These are phyloP conservation scores for Tamandua tetradactyla DNA, from an alignment of 2,797 vertebrate species.

Conservation along the genomic window DNA sequence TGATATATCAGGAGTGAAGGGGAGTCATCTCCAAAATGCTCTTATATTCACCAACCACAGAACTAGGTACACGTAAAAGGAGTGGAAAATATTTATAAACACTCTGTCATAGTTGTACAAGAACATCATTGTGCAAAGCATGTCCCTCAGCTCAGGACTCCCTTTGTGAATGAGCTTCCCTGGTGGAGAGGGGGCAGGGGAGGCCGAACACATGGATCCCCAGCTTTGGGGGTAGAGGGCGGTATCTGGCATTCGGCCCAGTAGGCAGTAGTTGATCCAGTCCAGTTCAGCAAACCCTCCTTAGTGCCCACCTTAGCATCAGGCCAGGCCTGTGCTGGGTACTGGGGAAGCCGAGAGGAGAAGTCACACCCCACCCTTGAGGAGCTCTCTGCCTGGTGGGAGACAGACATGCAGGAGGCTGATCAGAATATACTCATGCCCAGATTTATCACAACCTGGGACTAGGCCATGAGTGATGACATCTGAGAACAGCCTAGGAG, in stretches of 20 bases:
- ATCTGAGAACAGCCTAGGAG: not conserved
- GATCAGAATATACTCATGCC: not conserved
- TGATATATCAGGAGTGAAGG: constrained; percentile 60
- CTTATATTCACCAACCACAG: not conserved
- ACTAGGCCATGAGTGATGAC: not conserved
- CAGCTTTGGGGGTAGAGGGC: not conserved
- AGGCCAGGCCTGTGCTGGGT: not conserved
- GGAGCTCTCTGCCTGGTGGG: not conserved
- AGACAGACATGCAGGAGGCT: not conserved
- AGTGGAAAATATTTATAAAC: not conserved
- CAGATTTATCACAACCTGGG: not conserved
- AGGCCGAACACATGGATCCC: not conserved
- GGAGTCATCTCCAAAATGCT: constrained; percentile 31
- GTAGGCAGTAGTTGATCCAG: not conserved
- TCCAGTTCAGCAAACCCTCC: not conserved
- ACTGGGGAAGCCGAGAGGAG: not conserved
- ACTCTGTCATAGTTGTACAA: not conserved
- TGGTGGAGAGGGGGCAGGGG: not conserved
- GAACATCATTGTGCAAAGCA: not conserved
- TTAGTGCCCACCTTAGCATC: not conserved
- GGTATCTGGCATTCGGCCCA: not conserved
- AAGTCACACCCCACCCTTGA: not conserved
- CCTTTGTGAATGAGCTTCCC: not conserved
- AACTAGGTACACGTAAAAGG: not conserved
- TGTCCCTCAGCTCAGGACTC: not conserved